These are phyloP conservation scores for Naso thynnoides DNA, from an alignment of 2,797 vertebrate genomes.

Conservation along the genomic window DNA sequence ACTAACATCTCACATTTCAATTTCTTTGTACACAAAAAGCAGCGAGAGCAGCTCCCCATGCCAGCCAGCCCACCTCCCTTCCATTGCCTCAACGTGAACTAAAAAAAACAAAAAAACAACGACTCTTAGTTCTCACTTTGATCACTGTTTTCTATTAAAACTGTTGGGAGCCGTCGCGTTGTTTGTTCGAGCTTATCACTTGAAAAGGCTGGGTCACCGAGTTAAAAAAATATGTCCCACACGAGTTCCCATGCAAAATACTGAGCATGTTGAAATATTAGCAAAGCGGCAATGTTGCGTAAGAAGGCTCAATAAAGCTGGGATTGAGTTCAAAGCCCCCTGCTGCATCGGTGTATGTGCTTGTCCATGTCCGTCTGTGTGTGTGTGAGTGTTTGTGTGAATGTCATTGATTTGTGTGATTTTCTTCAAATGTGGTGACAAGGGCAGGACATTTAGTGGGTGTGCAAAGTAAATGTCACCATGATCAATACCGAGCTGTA, in stretches of 20 bases:
- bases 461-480: conserved; percentile 92
- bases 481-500: conserved; percentile 91
- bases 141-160: conserved; percentile 73
- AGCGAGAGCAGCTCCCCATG: conserved; percentile 49
- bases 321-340: conserved; percentile 51
- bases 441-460: conserved; percentile 89
- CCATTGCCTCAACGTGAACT: conserved; percentile 57
- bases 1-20: conserved; percentile 59
- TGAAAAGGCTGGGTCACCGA: conserved; percentile 75
- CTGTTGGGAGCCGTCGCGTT: conserved; percentile 71
- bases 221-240: conserved; percentile 42
- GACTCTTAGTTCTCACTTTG: conserved; percentile 76
- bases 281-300: conserved; percentile 47
- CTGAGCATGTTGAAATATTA: conserved; percentile 39
- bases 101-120: conserved; percentile 71
- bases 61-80: conserved; percentile 64
- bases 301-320: conserved; percentile 55
- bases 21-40: conserved; percentile 69
- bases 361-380: not conserved
- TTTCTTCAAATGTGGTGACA: conserved; percentile 88
- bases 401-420: conserved; percentile 79
- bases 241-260: conserved; percentile 51
- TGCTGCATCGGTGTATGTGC: conserved; percentile 7
- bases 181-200: conserved; percentile 73
- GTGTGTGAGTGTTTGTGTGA: conserved; percentile 30